Percentiles rank a stretch among this genome's conserved stretches.
These are phyloP conservation scores for Condylostylus longicornis DNA, from an alignment of 1,140 invertebrate species.

Conservation along the genomic window DNA sequence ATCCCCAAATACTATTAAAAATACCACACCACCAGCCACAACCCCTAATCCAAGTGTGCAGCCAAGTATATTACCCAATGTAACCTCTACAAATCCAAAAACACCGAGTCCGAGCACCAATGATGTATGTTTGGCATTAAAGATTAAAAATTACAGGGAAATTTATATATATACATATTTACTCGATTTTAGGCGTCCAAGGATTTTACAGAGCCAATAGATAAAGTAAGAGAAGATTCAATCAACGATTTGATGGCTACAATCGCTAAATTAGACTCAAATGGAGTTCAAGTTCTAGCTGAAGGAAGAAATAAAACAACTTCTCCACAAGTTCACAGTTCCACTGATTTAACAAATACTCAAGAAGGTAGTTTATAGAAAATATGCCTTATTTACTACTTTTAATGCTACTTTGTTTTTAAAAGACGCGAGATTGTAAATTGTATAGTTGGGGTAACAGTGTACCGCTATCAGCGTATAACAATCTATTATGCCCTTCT, in stretches of 20 bases:
- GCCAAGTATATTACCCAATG: slow-evolving; percentile 31
- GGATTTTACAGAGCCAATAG: slow-evolving; percentile 39
- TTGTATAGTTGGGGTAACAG: too few relatives aligned
- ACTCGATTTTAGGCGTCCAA: slow-evolving; percentile 19
- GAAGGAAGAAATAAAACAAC: slow-evolving; percentile 36
- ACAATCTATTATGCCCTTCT: too few relatives aligned
- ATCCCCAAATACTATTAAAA: slow-evolving; percentile 30
- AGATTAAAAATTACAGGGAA: neutral
- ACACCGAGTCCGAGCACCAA: slow-evolving; percentile 56
- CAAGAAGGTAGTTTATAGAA: slow-evolving; percentile 32
- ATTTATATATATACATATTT: neutral
- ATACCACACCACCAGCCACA: slow-evolving; percentile 24
- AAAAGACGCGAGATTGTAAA: too few relatives aligned
- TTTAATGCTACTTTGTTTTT: too few relatives aligned
- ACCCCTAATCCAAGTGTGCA: slow-evolving; percentile 7
- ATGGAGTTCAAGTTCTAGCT: slow-evolving; percentile 56
- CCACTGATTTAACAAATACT: slow-evolving; percentile 37
- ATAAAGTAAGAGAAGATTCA: slow-evolving; percentile 65
- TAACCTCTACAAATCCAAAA: slow-evolving; percentile 66
- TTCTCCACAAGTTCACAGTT: slow-evolving; percentile 44
- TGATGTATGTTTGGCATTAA: slow-evolving; percentile 19
- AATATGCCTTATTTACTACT: too few relatives aligned
- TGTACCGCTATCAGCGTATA: too few relatives aligned
- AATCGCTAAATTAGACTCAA: slow-evolving; percentile 67
- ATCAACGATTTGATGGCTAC: slow-evolving; percentile 72